Base-by-base conservation (phyloP, 2,888 invertebrate species). In the Spisula subtruncata region DNA sequence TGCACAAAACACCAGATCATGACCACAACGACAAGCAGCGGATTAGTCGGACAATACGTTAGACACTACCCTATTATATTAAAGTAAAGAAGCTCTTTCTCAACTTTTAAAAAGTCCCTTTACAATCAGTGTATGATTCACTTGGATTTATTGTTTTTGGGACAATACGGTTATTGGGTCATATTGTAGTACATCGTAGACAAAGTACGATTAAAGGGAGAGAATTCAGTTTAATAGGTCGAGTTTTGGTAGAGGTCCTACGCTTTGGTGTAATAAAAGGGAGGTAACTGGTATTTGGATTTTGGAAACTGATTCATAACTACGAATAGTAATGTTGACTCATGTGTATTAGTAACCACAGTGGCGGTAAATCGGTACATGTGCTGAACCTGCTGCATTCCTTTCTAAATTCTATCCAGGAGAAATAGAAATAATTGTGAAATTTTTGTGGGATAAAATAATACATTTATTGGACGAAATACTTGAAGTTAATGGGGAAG, bases 311-410 rank as follows among this genome's bases (percentile, higher is more conserved):
- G 92, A 92, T 86, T 92, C 92, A 92, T 92, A 25, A 85, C 85
- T 88, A 87, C 89, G 79, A 92, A 88, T 92, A 92, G 29, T 6
- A n/a, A 75, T 87, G 80, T 92, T 92, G 92, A 92, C 90, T 92
- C 92, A 90, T 91, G 83, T 87, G 88, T 89, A 89, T 91, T 91
- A 91, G 91, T 91, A 91, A 91, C 91, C 84, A 18, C 8, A 41
- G 35, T 32, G 32, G 32, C 18, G 18, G 75, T 75, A 32, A 35
- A 18, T 5, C 35, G 35, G 75, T 75, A 75, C 75, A 75, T n/a
- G 81, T 48, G 20, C 1, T 81, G n/a, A 48, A 51, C 46, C n/a
- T 35, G 81, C n/a, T 48, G 48, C 41, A 81, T 81, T 48, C 81
- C 81, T 18, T 81, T 48, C 48, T 81, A 35, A 48, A 81, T 48